Evolutionary conservation across 37 sponge, comb jelly and placozoan genomes (phyloP).

Genomic region (Spongilla lacustris): DNA sequence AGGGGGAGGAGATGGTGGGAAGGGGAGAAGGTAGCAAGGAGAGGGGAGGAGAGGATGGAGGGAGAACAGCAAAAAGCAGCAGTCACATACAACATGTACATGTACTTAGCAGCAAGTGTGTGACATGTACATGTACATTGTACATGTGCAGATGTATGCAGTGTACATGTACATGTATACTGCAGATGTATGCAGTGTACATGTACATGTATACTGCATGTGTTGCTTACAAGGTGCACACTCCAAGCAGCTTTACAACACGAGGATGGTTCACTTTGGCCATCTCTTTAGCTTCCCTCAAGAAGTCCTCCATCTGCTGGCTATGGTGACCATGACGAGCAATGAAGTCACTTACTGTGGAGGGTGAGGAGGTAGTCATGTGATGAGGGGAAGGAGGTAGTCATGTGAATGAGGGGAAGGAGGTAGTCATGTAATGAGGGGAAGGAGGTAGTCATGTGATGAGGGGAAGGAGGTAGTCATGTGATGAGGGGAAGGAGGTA

Average conservation of each 20-base stretch:
- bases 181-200: not conserved
- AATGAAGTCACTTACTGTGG: conserved; percentile 60
- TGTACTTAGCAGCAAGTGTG: conserved; percentile 3
- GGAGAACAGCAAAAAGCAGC: not conserved
- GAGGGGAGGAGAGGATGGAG: not conserved
- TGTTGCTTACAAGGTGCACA: conserved; percentile 72
- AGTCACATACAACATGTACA: not conserved
- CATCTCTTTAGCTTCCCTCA: conserved; percentile 90
- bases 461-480: not conserved
- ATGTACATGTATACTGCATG: not conserved
- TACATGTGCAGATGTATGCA: too few species aligned
- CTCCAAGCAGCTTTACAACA: conserved; percentile 79
- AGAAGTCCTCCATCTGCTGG: conserved; percentile 86
- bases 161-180: too few species aligned
- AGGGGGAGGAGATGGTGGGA: not conserved
- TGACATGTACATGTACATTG: too few species aligned
- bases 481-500: not conserved
- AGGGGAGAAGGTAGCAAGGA: not conserved
- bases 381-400: too few species aligned
- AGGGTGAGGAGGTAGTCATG: not conserved
- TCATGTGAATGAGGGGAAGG: not conserved
- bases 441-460: not conserved
- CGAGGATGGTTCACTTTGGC: conserved; percentile 69
- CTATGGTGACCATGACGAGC: conserved; percentile 71
- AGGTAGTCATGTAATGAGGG: not conserved